Evolutionary conservation across 2,797 vertebrate genomes (phyloP).

Genomic region (Myoxocephalus aenaeus): DNA sequence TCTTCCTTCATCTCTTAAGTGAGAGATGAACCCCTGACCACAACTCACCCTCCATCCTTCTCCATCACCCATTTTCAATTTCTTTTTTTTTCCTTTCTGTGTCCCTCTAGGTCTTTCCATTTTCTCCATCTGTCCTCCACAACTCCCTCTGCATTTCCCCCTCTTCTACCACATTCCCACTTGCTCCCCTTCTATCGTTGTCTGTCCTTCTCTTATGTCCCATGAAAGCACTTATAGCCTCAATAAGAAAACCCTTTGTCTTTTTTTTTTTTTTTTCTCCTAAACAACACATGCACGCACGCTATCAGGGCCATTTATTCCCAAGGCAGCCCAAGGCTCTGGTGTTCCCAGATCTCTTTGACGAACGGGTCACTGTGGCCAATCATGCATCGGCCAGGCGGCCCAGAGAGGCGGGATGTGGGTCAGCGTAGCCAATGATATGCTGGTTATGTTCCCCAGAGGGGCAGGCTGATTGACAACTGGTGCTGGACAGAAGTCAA

Average conservation of each 20-base stretch:
- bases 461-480: constrained; percentile 72
- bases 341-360: constrained; percentile 74
- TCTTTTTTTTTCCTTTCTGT: not conserved
- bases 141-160: constrained; percentile 2
- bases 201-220: constrained; percentile 36
- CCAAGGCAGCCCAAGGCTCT: constrained; percentile 63
- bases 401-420: constrained; percentile 78
- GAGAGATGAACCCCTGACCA: constrained; percentile 13
- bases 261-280: too few relatives aligned
- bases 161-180: constrained; percentile 4
- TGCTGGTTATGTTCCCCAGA: constrained; percentile 35
- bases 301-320: constrained; percentile 79
- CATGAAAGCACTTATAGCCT: constrained; percentile 54
- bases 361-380: constrained; percentile 79
- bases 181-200: constrained; percentile 29
- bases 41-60: constrained; percentile 12
- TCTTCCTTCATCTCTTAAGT: constrained; percentile 14
- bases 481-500: constrained; percentile 76
- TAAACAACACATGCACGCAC: constrained; percentile 68
- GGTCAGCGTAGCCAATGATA: constrained; percentile 70
- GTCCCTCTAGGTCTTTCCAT: not conserved
- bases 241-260: constrained; percentile 68
- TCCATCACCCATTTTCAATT: constrained; percentile 18
- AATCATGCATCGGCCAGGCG: constrained; percentile 77
- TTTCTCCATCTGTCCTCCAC: constrained; percentile 5